Conservation (phyloP, 1,140 invertebrate genomes). For the Drosophila nebulosa region DNA sequence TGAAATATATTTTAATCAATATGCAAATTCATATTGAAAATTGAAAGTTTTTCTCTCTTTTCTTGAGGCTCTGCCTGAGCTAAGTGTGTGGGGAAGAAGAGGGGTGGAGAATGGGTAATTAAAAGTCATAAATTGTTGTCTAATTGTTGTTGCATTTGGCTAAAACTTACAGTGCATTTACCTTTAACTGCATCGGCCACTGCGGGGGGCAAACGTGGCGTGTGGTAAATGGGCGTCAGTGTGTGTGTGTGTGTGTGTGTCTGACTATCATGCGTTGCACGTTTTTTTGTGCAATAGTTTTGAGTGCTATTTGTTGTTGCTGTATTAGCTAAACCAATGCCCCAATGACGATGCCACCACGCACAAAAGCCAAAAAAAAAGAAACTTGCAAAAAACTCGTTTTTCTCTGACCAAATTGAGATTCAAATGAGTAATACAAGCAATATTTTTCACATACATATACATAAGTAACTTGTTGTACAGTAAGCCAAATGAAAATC, state of each 20-base stretch:
- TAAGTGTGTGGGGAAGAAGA: not conserved
- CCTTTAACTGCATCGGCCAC: slow-evolving; percentile 57
- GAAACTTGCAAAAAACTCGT: not conserved
- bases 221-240: too few species aligned
- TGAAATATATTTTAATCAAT: slow-evolving; percentile 44
- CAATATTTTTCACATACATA: not conserved
- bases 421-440: not conserved
- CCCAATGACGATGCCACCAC: slow-evolving; percentile 1
- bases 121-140: slow-evolving; percentile 69
- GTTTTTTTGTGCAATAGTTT: slow-evolving; percentile 63
- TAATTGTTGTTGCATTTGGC: slow-evolving; percentile 46
- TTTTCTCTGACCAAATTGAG: slow-evolving; percentile 5
- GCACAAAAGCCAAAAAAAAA: slow-evolving; percentile 1
- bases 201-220: slow-evolving; percentile 23
- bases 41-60: slow-evolving; percentile 42
- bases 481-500: not conserved
- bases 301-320: not conserved
- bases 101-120: slow-evolving; percentile 45
- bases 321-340: not conserved
- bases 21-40: slow-evolving; percentile 61
- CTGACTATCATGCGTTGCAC: slow-evolving; percentile 63
- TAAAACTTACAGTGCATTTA: slow-evolving; percentile 60
- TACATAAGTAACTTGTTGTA: not conserved
- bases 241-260: slow-evolving; percentile 32
- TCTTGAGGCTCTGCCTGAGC: not conserved